Base-by-base conservation (phyloP, 2,888 invertebrate species). In the Ceramica pisi region DNA sequence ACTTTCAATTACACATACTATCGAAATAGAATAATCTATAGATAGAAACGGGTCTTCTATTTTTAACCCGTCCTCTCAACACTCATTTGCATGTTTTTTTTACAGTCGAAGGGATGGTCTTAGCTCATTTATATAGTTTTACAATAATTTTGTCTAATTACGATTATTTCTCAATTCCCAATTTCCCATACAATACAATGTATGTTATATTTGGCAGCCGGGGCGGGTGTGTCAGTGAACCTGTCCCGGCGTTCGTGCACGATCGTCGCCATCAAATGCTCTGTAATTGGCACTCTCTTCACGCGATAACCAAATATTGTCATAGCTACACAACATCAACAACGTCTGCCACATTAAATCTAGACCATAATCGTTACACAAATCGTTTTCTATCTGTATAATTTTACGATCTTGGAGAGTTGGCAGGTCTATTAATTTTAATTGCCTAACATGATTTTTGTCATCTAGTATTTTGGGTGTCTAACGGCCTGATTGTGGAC, bases 191-290 rank as follows among this genome's bases (percentile, higher is more conserved):
- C 41, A 48, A 41, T 46, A 72, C 21, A 57, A 63, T 65, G 78
- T 72, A 44, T 85, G 82, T 87, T 87, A 86, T 86, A 89, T 91
- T 92, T 90, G 90, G 91, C 88, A 88, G 83, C 85, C 78, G 78
- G 73, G 78, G 72, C 86, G 85, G 82, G 81, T 86, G 81, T 90
- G 92, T 90, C 92, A 89, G 86, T 92, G 92, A 92, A 92, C 91
- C 86, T 88, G 87, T 77, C 86, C 82, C 74, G 70, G 78, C 78
- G 78, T 80, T 83, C 83, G 81, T 84, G 84, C 75, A 26, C 46
- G 78, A 23, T 41, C 72, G 67, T 61, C 81, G 75, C 75, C 84
- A 82, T 85, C 90, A 85, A 85, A 87, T 85, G 86, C 82, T 80
- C 79, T 63, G 83, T 89, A 89, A 90, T 90, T 87, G 86, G 87